These are phyloP conservation scores for Engraulis encrasicolus DNA, from an alignment of 2,113 vertebrate species.

Conservation along the genomic window DNA sequence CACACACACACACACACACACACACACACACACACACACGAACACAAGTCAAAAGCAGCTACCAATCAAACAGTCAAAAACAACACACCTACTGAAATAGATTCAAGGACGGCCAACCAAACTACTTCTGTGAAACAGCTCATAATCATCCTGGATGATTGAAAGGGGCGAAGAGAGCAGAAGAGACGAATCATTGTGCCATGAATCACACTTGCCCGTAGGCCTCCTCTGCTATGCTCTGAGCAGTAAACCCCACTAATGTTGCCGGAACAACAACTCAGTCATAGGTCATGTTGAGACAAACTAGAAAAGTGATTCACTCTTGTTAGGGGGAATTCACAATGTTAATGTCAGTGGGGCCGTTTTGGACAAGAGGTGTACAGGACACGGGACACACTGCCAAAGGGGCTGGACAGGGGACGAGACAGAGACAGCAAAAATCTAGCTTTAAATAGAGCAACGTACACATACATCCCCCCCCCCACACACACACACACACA, in stretches of 20 bases:
- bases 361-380: not conserved
- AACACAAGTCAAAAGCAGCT: not conserved
- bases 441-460: not conserved
- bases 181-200: not conserved
- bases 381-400: not conserved
- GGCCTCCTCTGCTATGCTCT: too few relatives aligned
- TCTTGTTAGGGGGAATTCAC: slow-evolving; percentile 2
- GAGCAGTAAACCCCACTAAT: not conserved
- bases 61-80: not conserved
- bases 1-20: slow-evolving; percentile 2
- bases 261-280: not conserved
- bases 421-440: too few relatives aligned
- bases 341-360: not conserved
- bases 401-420: not conserved
- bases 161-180: not conserved
- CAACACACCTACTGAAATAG: not conserved
- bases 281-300: slow-evolving; percentile 2
- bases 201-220: slow-evolving; percentile 7
- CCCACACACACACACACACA: not conserved
- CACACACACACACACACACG: not conserved
- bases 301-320: slow-evolving; percentile 8
- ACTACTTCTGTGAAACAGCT: not conserved
- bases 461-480: not conserved
- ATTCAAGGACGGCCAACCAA: not conserved
- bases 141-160: not conserved